Evolutionary conservation across 92 coral and sea anemone species (phyloP).

Genomic region (Virgularia gustaviana): DNA sequence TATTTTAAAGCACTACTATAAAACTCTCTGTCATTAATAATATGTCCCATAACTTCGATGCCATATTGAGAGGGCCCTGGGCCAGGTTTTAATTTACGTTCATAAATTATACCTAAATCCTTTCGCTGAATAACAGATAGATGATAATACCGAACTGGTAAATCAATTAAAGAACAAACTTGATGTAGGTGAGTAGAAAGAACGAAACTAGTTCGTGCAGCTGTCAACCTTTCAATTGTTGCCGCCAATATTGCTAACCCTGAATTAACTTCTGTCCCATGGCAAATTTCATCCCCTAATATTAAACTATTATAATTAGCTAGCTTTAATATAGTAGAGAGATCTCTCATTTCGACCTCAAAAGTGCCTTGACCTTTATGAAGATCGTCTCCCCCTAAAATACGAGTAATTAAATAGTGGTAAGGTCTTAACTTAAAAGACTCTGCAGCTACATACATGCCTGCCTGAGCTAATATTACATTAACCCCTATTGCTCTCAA

Average conservation of each 20-base stretch:
- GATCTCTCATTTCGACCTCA: slow-evolving; percentile 48
- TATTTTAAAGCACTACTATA: slow-evolving; percentile 39
- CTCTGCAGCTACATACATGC: slow-evolving; percentile 46
- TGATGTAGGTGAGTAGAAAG: slow-evolving; percentile 43
- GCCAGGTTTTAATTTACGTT: slow-evolving; percentile 44
- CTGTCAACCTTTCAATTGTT: slow-evolving; percentile 43
- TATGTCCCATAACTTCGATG: slow-evolving; percentile 40
- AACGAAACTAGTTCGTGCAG: slow-evolving; percentile 43
- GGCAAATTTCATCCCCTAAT: slow-evolving; percentile 42
- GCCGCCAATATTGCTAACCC: slow-evolving; percentile 41
- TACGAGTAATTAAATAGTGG: slow-evolving; percentile 45
- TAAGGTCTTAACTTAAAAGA: slow-evolving; percentile 40
- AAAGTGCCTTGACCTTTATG: slow-evolving; percentile 47
- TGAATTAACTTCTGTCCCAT: slow-evolving; percentile 41
- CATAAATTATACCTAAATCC: slow-evolving; percentile 39
- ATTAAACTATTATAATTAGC: slow-evolving; percentile 40
- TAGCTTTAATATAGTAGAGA: slow-evolving; percentile 35
- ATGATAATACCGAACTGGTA: slow-evolving; percentile 45
- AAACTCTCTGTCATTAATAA: slow-evolving; percentile 36
- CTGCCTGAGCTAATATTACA: slow-evolving; percentile 43
- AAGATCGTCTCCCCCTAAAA: slow-evolving; percentile 47
- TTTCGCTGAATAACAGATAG: slow-evolving; percentile 42
- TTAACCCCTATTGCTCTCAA: slow-evolving; percentile 43
- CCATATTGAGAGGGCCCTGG: slow-evolving; percentile 47
- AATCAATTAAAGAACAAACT: slow-evolving; percentile 40